These are phyloP conservation scores for Polymixis flavicincta DNA, from an alignment of 2,888 invertebrate genomes.

Conservation along the genomic window DNA sequence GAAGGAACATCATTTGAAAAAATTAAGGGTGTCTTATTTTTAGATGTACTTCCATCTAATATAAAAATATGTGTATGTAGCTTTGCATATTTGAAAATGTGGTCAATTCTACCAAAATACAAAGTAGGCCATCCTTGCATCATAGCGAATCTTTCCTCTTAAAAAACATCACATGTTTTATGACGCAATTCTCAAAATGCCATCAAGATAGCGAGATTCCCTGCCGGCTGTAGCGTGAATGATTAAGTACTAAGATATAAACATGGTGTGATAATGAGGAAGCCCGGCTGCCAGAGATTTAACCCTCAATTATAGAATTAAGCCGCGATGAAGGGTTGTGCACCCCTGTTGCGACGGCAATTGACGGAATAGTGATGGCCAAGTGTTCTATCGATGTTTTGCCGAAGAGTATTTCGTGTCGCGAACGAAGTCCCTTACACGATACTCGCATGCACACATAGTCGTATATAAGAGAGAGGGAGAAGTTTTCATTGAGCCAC, in stretches of 20 bases:
- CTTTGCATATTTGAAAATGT: too few relatives aligned
- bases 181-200: slow-evolving; percentile 71
- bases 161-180: slow-evolving; percentile 55
- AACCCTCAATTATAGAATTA: slow-evolving; percentile 90
- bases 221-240: slow-evolving; percentile 62
- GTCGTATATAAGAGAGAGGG: too few relatives aligned
- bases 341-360: slow-evolving; percentile 78
- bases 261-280: slow-evolving; percentile 86
- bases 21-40: background rate
- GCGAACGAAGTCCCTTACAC: too few relatives aligned
- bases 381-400: slow-evolving; percentile 10
- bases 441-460: too few relatives aligned
- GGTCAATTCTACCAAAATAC: background rate
- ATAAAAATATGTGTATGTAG: background rate
- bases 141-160: background rate
- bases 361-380: slow-evolving; percentile 71
- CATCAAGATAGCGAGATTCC: slow-evolving; percentile 80
- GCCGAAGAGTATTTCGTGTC: background rate
- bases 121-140: background rate
- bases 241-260: slow-evolving; percentile 74
- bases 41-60: background rate
- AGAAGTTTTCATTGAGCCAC: too few relatives aligned
- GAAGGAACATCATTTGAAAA: too few relatives aligned
- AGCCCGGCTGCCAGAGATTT: slow-evolving; percentile 86
- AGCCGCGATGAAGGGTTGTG: slow-evolving; percentile 86